Conservation (phyloP, 1,140 invertebrate genomes). For the Macrobrachium nipponense region DNA sequence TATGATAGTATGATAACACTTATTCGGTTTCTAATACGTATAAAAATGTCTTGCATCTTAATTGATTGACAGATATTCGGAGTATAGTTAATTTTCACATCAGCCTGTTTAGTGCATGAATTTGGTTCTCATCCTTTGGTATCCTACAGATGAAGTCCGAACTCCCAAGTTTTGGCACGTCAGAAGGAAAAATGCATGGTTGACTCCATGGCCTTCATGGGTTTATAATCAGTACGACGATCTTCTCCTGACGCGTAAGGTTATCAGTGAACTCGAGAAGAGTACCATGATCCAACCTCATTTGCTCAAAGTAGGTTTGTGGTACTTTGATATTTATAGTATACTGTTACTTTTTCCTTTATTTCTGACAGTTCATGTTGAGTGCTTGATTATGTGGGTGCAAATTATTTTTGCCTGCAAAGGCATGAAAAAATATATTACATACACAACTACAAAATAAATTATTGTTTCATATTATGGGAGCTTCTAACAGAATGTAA, state of each 20-base stretch:
- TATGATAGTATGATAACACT: too few species aligned
- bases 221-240: constrained; percentile 80
- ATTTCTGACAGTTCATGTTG: not conserved
- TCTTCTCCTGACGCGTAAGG: constrained; percentile 71
- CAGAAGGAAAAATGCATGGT: constrained; percentile 65
- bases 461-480: too few species aligned
- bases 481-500: too few species aligned
- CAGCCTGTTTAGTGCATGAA: not conserved
- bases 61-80: not conserved
- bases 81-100: not conserved
- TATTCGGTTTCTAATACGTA: too few species aligned
- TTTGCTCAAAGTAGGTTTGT: constrained; percentile 58
- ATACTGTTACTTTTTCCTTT: not conserved
- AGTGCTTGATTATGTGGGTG: too few species aligned
- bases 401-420: too few species aligned
- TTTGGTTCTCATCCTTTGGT: too few species aligned
- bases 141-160: constrained; percentile 26
- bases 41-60: too few species aligned
- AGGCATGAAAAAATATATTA: too few species aligned
- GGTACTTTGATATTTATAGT: not conserved
- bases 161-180: constrained; percentile 39
- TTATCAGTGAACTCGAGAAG: constrained; percentile 68
- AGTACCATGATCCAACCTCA: constrained; percentile 67
- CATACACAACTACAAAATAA: too few species aligned
- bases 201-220: constrained; percentile 72